These are phyloP conservation scores for Odontesthes bonariensis DNA, from an alignment of 2,113 vertebrate species.

Conservation along the genomic window DNA sequence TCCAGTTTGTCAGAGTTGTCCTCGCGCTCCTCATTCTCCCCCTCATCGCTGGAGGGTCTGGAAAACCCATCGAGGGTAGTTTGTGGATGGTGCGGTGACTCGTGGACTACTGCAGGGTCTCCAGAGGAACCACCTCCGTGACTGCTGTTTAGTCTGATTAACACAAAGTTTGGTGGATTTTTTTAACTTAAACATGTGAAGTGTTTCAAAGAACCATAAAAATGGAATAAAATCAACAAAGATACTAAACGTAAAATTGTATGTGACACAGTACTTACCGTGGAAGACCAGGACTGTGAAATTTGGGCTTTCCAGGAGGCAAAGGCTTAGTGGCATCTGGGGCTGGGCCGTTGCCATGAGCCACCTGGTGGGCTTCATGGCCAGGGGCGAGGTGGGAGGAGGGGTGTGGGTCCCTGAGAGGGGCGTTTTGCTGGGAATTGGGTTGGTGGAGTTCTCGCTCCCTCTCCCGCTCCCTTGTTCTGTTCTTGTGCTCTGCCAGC, in stretches of 20 bases:
- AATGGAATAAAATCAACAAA: neutral
- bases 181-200: neutral
- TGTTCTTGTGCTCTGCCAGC: conserved; percentile 98
- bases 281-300: conserved; percentile 97
- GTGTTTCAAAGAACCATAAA: neutral
- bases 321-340: conserved; percentile 91
- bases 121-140: conserved; percentile 87
- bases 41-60: conserved; percentile 96
- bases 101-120: conserved; percentile 87
- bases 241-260: neutral
- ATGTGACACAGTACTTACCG: conserved; percentile 82
- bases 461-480: conserved; percentile 96
- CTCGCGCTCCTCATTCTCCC: conserved; percentile 96
- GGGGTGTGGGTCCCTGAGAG: conserved; percentile 98
- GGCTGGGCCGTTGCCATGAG: conserved; percentile 88
- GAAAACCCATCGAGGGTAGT: conserved; percentile 87
- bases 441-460: conserved; percentile 89
- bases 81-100: conserved; percentile 88
- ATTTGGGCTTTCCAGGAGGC: conserved; percentile 91
- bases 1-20: conserved; percentile 96
- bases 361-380: conserved; percentile 90
- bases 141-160: conserved; percentile 89
- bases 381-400: conserved; percentile 87
- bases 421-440: conserved; percentile 91
- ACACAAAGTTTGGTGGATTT: neutral